Evolutionary conservation across 2,797 vertebrate species (phyloP).

Genomic region (Rhabdophis nuchalis): DNA sequence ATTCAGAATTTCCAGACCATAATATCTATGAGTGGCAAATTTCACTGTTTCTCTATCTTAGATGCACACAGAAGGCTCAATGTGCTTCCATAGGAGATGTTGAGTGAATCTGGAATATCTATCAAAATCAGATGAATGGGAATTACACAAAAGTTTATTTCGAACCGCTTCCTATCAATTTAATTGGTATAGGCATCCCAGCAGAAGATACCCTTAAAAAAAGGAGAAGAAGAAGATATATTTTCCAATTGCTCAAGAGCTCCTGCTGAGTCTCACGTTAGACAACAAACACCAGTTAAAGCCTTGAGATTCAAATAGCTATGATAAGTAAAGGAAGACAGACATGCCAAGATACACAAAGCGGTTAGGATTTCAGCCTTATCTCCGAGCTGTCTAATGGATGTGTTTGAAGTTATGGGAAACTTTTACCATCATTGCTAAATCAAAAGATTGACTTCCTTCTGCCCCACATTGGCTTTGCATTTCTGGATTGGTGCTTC

Average conservation of each 20-base stretch:
- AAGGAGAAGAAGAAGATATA: background rate
- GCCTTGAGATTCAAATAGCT: background rate
- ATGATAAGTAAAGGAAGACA: conserved; percentile 6
- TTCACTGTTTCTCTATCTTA: background rate
- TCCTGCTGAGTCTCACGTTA: background rate
- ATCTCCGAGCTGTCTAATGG: conserved; percentile 2
- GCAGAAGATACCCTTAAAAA: background rate
- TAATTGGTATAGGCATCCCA: background rate
- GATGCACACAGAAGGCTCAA: background rate
- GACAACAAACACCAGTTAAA: conserved; percentile 7
- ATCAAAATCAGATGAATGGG: background rate
- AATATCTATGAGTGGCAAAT: background rate
- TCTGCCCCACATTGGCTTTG: background rate
- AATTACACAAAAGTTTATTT: background rate
- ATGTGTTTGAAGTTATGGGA: conserved; percentile 18
- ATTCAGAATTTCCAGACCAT: background rate
- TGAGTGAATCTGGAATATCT: background rate
- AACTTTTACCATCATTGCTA: background rate
- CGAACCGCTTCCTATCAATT: background rate
- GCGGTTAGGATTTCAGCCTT: conserved; percentile 10
- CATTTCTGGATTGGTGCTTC: background rate
- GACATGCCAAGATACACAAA: background rate
- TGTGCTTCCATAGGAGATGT: background rate
- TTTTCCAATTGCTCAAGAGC: background rate
- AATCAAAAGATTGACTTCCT: background rate